Evolutionary conservation across 2,888 invertebrate genomes (phyloP).

Genomic region (Acleris laterana): DNA sequence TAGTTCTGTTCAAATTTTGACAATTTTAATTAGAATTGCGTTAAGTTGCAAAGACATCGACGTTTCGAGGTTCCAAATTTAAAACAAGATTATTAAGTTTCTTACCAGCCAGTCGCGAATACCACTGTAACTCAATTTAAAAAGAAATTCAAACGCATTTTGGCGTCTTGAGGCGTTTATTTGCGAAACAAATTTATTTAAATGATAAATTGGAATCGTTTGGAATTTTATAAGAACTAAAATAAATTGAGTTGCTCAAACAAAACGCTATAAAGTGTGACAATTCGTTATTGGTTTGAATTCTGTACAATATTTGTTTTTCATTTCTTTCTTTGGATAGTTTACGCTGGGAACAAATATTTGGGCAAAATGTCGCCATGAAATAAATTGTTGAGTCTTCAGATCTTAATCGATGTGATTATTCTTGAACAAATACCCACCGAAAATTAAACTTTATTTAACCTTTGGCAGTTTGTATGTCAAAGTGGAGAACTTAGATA

Average conservation of each 20-base stretch:
- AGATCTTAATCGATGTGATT: no score
- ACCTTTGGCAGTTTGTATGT: no score
- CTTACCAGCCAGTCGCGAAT: conserved; percentile 16
- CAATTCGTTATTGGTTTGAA: conserved; percentile 14
- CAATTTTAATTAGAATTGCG: conserved; percentile 19
- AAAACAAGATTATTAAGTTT: conserved; percentile 27
- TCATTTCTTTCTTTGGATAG: conserved; percentile 17
- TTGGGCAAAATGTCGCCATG: background rate
- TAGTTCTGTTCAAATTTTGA: conserved; percentile 11
- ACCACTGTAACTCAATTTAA: conserved; percentile 27
- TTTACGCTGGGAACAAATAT: conserved; percentile 1
- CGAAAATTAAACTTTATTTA: no score
- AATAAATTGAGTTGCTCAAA: conserved; percentile 13
- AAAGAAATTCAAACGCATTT: conserved; percentile 9
- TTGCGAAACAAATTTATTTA: conserved; percentile 5
- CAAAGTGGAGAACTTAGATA: no score
- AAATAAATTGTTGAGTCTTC: no score
- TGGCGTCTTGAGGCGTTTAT: background rate
- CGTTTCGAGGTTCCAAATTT: conserved; percentile 25
- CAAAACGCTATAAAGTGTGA: conserved; percentile 1
- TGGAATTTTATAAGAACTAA: conserved; percentile 1
- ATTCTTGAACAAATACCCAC: no score
- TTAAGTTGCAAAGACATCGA: conserved; percentile 27
- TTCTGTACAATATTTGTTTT: conserved; percentile 12
- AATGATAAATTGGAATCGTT: conserved; percentile 4